Evolutionary conservation across 1,140 invertebrate genomes (phyloP).

Genomic region (Heliconius congener): DNA sequence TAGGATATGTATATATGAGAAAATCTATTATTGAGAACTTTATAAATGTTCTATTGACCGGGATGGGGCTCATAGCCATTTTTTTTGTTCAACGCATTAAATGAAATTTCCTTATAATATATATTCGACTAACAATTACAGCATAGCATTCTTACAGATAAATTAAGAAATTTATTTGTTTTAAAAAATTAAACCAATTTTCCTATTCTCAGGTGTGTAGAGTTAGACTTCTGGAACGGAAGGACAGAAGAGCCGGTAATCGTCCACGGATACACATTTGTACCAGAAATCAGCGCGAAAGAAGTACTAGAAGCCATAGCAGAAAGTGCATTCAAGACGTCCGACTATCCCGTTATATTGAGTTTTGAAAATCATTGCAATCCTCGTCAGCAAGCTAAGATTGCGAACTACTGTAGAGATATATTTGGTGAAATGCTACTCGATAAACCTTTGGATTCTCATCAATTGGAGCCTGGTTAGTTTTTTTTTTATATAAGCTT

Average conservation of each 20-base stretch:
- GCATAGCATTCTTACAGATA: not conserved
- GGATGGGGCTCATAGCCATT: too few relatives aligned
- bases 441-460: conserved; percentile 92
- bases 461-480: conserved; percentile 87
- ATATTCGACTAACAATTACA: not conserved
- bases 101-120: too few relatives aligned
- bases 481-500: not conserved
- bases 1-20: too few relatives aligned
- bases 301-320: conserved; percentile 98
- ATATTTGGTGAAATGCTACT: conserved; percentile 98
- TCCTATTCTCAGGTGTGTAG: conserved; percentile 87
- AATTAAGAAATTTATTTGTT: not conserved
- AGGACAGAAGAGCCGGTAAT: conserved; percentile 97
- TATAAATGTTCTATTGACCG: too few relatives aligned
- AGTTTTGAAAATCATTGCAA: conserved; percentile 99
- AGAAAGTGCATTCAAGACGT: conserved; percentile 98
- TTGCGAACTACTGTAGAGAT: conserved; percentile 97
- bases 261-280: conserved; percentile 98
- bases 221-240: conserved; percentile 99
- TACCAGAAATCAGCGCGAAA: conserved; percentile 96
- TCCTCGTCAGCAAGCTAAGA: conserved; percentile 97
- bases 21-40: too few relatives aligned
- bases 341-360: conserved; percentile 95
- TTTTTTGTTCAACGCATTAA: too few relatives aligned
- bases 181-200: not conserved